Base-by-base conservation (phyloP, 2,888 invertebrate genomes). In the Ariolimax columbianus region DNA sequence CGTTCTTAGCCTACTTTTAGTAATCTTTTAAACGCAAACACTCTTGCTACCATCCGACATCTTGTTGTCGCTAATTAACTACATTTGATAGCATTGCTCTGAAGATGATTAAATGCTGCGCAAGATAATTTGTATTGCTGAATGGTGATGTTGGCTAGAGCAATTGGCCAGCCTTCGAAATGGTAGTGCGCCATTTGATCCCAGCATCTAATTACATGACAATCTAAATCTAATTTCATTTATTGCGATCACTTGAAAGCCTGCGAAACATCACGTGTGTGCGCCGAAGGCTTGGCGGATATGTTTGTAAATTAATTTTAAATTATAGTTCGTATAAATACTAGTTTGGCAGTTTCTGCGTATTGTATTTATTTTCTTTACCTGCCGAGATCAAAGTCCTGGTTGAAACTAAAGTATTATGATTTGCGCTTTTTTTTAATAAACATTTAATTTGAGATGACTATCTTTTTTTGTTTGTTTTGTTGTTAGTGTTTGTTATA, bases 221-320 rank as follows among this genome's bases (percentile, higher is more conserved):
- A 66, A 30, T 79, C 68, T 51, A 66, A 79, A 79, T 79, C 40
- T 79, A 79, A 79, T 79, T 79, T 43, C 26, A 14, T 63, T 79
- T 68, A 79, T 43, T 66, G 66, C 66, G 66, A n/a, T 43, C 79
- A 66, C 66, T 23, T 63, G 26, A 59, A 26, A 40, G 43, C 40
- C 33, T 68, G 6, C 14, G 9, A 47, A 47, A 47, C 9, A 47
- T 14, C 7, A 47, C 14, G 47, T 14, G 23, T 17, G 23, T 23
- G 19, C 17, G 23, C 55, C 2, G 7, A 7, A 47, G 14, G 9
- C 3, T 17, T 55, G 17, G 55, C 55, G 23, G 55, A 2, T 55
- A 23, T 2, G 55, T 17, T 17, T 11, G 23, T 2, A 55, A 23
- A 55, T 55, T 17, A 55, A 6, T 23, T 55, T 55, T 11, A 6